Base-by-base conservation (phyloP, 2,113 vertebrate species). In the Garra rufa region DNA sequence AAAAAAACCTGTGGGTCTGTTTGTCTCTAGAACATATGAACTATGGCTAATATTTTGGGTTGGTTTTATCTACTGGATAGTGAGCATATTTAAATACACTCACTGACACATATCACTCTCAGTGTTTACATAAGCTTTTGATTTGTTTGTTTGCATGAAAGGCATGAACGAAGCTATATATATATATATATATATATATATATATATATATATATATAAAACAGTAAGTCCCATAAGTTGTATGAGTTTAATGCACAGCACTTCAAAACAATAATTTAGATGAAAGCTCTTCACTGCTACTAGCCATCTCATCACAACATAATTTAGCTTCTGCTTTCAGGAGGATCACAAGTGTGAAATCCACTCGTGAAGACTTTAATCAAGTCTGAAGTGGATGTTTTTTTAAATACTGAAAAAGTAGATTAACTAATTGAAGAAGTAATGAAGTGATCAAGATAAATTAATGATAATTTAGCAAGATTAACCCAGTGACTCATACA, bases 131-230 rank as follows among this genome's bases (percentile, higher is more conserved):
- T 67, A 65, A 65, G 41, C 9, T 24, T 71, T 80, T 26, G 30
- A n/a, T 59, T 57, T 57, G 5, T 55, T 76, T 76, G 46, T 76
- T 55, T 38, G 48, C 30, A 57, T 76, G 21, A 76, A 76, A 76
- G 9, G 11, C 19, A n/a, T 55, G 17, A 38, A n/a, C 21, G 28
- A n/a, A n/a, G n/a, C n/a, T n/a, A n/a, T n/a, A n/a, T n/a, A n/a
- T n/a, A n/a, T n/a, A n/a, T n/a, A n/a, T n/a, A n/a, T n/a, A n/a
- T n/a, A n/a, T n/a, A n/a, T n/a, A n/a, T n/a, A n/a, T n/a, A n/a
- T n/a, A n/a, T n/a, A n/a, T n/a, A n/a, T n/a, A n/a, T n/a, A n/a
- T n/a, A n/a, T n/a, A n/a, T n/a, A n/a, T n/a, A n/a, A n/a, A n/a
- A n/a, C n/a, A n/a, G n/a, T n/a, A n/a, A n/a, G n/a, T n/a, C n/a